These are phyloP conservation scores for Cephalotes varians DNA, from an alignment of 2,888 invertebrate genomes.

Conservation along the genomic window DNA sequence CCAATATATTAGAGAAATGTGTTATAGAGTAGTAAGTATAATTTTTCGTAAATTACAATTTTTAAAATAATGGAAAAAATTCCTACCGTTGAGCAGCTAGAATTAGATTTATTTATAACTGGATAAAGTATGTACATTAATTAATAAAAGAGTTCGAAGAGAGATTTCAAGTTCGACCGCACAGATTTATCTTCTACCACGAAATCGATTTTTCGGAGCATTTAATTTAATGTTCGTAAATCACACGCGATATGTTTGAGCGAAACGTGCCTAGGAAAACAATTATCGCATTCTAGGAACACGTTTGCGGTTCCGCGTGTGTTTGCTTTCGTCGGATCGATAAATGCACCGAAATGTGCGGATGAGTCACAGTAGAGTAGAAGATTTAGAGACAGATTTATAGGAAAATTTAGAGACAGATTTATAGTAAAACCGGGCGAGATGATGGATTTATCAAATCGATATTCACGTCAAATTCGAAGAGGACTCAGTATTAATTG, in stretches of 20 bases:
- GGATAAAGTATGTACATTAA: background rate
- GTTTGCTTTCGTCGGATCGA: conserved; percentile 4
- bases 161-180: background rate
- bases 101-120: background rate
- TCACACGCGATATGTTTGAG: background rate
- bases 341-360: background rate
- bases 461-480: conserved; percentile 36
- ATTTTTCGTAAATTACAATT: background rate
- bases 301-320: background rate
- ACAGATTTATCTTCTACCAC: background rate
- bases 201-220: background rate
- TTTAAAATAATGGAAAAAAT: background rate
- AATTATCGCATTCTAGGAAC: background rate
- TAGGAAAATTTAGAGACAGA: background rate
- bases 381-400: conserved; percentile 10
- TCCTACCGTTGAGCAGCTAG: background rate
- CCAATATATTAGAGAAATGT: background rate
- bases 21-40: no score
- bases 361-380: background rate
- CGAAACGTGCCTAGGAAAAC: background rate
- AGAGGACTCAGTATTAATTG: conserved; percentile 73
- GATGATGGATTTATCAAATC: conserved; percentile 27
- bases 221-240: background rate
- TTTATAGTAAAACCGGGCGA: background rate
- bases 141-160: background rate